Base-by-base conservation (phyloP, 2,888 invertebrate genomes). In the Ectemnius cavifrons region DNA sequence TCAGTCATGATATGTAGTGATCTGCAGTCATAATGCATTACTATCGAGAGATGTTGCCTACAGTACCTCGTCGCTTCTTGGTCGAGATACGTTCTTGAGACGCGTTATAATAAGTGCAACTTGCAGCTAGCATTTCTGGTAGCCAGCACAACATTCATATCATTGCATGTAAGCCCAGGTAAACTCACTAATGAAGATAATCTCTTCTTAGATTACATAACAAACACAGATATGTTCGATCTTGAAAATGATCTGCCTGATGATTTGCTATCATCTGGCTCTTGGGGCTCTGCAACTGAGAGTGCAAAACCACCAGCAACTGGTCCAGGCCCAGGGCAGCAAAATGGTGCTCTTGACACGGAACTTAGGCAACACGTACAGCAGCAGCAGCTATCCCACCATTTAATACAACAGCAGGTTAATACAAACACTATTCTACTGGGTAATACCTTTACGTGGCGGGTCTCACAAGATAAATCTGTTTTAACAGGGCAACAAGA, bases 181-280 rank as follows among this genome's bases (percentile, higher is more conserved):
- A 18, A 49, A 52, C 46, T 68, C 60, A 66, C 68, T 77, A 77
- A 83, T 78, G 13, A 57, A 14, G 78, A 49, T 75, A 16, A 52
- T 86, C 76, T 85, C 78, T 91, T 91, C 88, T 82, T 92, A 95
- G 96, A 96, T 94, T 94, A 95, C 91, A 94, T 95, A 91, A 95
- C 96, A 84, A 96, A 95, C 92, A 94, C 95, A 91, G 95, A 96
- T 90, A 96, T 96, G 94, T 95, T 96, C 91, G 96, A 96, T 92
- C 93, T 97, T 91, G 97, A 97, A 92, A 97, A 97, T 92, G 96
- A 97, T 92, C 94, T 98, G 86, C 97, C 97, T 60, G 97, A 97
- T 92, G 97, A 97, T 92, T 93, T 98, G 83, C 95, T 97, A 91
- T 93, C 94, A 67, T 94, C 94, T 71, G 93, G 94, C 82, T 94